Conservation (phyloP, 2,797 vertebrate species). For the Margarornis squamiger region DNA sequence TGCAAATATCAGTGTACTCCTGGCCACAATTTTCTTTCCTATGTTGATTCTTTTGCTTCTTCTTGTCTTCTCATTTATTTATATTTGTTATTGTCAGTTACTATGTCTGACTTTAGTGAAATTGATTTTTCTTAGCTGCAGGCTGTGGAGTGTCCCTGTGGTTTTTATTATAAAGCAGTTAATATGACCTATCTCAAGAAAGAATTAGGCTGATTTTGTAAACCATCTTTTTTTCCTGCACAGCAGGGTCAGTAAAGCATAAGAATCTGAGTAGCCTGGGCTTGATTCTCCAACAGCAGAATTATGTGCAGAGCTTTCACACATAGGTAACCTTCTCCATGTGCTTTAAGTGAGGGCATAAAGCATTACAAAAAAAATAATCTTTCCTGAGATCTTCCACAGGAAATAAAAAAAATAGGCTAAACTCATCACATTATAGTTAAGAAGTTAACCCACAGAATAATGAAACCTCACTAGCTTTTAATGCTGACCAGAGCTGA, state of each 20-base stretch:
- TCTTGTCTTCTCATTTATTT: constrained; percentile 43
- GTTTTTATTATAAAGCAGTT: constrained; percentile 34
- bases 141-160: background rate
- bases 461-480: background rate
- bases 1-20: background rate
- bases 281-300: background rate
- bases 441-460: background rate
- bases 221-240: background rate
- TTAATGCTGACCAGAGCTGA: background rate
- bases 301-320: background rate
- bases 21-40: constrained; percentile 3
- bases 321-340: rapidly evolving
- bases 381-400: background rate
- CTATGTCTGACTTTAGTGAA: background rate
- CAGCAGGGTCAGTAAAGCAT: background rate
- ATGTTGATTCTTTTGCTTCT: background rate
- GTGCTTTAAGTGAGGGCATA: background rate
- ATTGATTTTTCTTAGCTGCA: constrained; percentile 28
- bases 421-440: background rate
- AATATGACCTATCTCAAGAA: constrained; percentile 26
- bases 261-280: background rate
- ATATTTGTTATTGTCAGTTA: constrained; percentile 25
- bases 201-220: constrained; percentile 29
- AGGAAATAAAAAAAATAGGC: background rate
- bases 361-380: background rate